These are phyloP conservation scores for Timandra comae DNA, from an alignment of 2,888 invertebrate genomes.

Conservation along the genomic window DNA sequence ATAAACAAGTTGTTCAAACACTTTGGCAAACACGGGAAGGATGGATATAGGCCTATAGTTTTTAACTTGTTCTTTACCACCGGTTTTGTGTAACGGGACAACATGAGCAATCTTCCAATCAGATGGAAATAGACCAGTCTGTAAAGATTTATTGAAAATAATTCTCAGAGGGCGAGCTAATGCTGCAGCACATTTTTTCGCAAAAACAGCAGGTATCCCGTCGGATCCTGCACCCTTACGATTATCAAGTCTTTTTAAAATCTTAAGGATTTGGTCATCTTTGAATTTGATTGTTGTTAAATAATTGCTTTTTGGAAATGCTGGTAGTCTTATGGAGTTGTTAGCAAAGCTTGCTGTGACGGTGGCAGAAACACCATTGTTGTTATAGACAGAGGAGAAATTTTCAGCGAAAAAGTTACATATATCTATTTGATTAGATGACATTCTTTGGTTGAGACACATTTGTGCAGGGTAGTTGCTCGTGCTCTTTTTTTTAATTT, in stretches of 20 bases:
- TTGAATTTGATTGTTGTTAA: neutral
- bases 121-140: conserved; percentile 6
- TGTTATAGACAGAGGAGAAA: neutral
- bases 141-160: conserved; percentile 8
- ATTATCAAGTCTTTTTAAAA: conserved; percentile 8
- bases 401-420: conserved; percentile 9
- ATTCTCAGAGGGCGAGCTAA: conserved; percentile 2
- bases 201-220: conserved; percentile 3
- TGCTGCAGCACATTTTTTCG: no score
- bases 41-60: conserved; percentile 16
- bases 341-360: no score
- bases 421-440: conserved; percentile 5
- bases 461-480: conserved; percentile 10
- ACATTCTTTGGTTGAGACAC: conserved; percentile 1
- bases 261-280: conserved; percentile 4
- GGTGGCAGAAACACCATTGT: neutral
- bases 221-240: conserved; percentile 12
- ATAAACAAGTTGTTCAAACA: conserved; percentile 14
- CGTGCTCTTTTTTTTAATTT: conserved; percentile 5
- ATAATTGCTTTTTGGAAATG: neutral
- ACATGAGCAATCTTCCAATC: conserved; percentile 13
- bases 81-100: conserved; percentile 12
- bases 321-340: no score
- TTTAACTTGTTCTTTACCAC: conserved; percentile 2
- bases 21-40: conserved; percentile 11